phyloP scores from a whole-genome alignment of 2,113 vertebrate species.

The Sander lucioperca region DNA sequence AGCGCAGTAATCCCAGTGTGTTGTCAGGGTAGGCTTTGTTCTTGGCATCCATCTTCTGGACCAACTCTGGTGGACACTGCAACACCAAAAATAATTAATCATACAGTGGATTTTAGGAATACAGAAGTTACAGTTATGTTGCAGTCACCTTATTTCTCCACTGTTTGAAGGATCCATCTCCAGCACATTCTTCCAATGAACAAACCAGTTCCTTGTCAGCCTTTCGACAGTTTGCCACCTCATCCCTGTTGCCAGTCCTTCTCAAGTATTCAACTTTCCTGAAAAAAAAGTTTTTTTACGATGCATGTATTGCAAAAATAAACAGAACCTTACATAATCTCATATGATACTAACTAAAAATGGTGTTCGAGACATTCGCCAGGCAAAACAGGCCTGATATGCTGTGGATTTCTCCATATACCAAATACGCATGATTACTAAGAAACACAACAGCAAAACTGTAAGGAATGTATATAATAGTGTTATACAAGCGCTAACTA shows the following conservation, averaged over 20 bases:
- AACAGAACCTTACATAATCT: not conserved
- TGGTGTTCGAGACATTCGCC: too few species aligned
- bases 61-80: slow-evolving; percentile 60
- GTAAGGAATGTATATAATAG: not conserved
- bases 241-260: slow-evolving; percentile 42
- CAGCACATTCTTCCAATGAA: slow-evolving; percentile 19
- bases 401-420: not conserved
- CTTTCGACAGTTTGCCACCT: slow-evolving; percentile 24
- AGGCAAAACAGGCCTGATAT: not conserved
- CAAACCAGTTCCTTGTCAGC: slow-evolving; percentile 29
- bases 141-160: slow-evolving; percentile 75
- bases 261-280: slow-evolving; percentile 71
- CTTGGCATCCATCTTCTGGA: slow-evolving; percentile 51
- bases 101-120: accelerated
- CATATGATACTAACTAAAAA: not conserved
- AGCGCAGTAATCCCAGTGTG: slow-evolving; percentile 65
- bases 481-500: not conserved
- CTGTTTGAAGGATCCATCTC: slow-evolving; percentile 45
- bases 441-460: not conserved
- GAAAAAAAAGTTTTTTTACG: not conserved
- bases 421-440: not conserved
- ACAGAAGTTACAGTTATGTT: not conserved
- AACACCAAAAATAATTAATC: not conserved
- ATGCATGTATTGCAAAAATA: not conserved
- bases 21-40: slow-evolving; percentile 57